Percentiles rank a stretch among this genome's conserved stretches.
These are phyloP conservation scores for Leucoptera coffeella DNA, from an alignment of 2,888 invertebrate genomes.

Conservation along the genomic window DNA sequence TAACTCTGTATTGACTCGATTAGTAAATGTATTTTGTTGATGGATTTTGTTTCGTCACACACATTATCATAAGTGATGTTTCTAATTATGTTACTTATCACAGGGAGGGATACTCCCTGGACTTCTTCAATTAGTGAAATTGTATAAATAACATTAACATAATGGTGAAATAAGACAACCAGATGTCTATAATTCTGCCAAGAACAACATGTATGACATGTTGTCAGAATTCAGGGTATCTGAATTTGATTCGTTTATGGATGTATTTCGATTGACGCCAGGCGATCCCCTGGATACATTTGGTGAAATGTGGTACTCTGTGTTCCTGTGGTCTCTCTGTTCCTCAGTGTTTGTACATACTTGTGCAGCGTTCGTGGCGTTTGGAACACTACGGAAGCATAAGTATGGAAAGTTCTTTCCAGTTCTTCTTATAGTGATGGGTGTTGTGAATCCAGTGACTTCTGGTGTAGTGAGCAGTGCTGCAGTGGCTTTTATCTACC, in stretches of 20 bases:
- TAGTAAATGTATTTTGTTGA: too few species aligned
- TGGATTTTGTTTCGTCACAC: too few species aligned
- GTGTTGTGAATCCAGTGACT: slow-evolving; percentile 80
- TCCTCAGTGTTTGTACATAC: slow-evolving; percentile 91
- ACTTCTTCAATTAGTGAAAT: too few species aligned
- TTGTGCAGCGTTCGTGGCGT: slow-evolving; percentile 85
- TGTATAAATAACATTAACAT: too few species aligned
- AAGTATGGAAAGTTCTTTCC: slow-evolving; percentile 94
- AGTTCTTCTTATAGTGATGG: slow-evolving; percentile 80
- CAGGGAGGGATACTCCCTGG: too few species aligned
- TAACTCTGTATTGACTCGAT: too few species aligned
- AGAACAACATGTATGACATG: slow-evolving; percentile 52
- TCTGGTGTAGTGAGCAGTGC: slow-evolving; percentile 88
- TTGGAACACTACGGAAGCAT: slow-evolving; percentile 87
- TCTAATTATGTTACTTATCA: too few species aligned
- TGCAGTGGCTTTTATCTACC: slow-evolving; percentile 88
- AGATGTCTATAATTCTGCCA: slow-evolving; percentile 1
- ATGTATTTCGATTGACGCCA: slow-evolving; percentile 62
- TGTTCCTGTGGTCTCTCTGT: slow-evolving; percentile 92
- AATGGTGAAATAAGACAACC: too few species aligned
- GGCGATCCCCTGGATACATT: slow-evolving; percentile 63
- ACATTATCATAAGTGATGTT: too few species aligned
- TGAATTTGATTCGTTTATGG: slow-evolving; percentile 62
- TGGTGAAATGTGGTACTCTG: slow-evolving; percentile 95
- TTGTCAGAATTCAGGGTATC: slow-evolving; percentile 50